phyloP scores from a whole-genome alignment of 2,113 vertebrate genomes.

The Struthio camelus region DNA sequence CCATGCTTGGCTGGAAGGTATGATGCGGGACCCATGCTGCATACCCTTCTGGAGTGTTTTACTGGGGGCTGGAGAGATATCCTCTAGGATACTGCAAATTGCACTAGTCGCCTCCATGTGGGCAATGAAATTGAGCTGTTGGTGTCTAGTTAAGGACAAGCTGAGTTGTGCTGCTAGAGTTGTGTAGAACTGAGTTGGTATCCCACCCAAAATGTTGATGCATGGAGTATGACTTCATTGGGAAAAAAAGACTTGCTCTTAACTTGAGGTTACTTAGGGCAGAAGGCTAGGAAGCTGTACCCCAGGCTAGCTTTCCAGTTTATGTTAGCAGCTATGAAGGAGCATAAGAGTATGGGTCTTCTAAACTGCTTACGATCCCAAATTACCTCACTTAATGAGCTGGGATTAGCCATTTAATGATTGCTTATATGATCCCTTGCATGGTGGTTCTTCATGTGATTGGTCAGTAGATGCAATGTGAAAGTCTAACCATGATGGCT shows the following conservation, averaged over 20 bases:
- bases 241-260: not conserved
- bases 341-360: accelerated
- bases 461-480: not conserved
- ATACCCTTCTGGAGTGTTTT: not conserved
- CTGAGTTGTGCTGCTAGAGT: not conserved
- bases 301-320: not conserved
- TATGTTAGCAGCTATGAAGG: not conserved
- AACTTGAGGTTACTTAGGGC: not conserved
- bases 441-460: not conserved
- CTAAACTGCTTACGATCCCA: not conserved
- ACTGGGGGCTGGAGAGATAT: not conserved
- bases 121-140: not conserved
- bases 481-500: not conserved
- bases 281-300: not conserved
- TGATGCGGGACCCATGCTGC: not conserved
- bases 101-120: not conserved
- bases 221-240: not conserved
- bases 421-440: not conserved
- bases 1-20: not conserved
- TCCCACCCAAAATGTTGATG: not conserved
- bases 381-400: not conserved
- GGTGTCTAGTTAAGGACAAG: not conserved
- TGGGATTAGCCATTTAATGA: not conserved
- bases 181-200: not conserved
- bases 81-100: not conserved